Evolutionary conservation across 2,797 vertebrate species (phyloP).

Genomic region (Tangara arthus): DNA sequence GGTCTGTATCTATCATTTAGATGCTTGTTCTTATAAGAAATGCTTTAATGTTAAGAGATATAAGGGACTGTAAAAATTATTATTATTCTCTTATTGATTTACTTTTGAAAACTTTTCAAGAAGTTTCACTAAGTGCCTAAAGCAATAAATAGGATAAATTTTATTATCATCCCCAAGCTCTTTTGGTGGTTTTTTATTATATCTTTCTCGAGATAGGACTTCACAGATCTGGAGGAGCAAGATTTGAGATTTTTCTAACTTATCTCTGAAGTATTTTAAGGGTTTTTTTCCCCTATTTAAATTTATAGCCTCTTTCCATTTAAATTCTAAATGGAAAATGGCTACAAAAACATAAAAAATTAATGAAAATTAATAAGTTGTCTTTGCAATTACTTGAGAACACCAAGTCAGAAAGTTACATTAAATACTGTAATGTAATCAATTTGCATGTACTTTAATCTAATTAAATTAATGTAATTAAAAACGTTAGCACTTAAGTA

Average conservation of each 20-base stretch:
- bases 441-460: not conserved
- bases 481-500: not conserved
- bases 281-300: accelerated
- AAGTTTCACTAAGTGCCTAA: not conserved
- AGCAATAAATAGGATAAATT: not conserved
- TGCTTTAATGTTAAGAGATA: not conserved
- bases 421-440: not conserved
- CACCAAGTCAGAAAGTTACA: not conserved
- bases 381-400: not conserved
- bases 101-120: not conserved
- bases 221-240: not conserved
- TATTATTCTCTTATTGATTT: not conserved
- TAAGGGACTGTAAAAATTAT: not conserved
- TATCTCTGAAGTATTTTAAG: not conserved
- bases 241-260: not conserved
- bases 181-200: not conserved
- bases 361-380: not conserved
- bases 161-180: not conserved
- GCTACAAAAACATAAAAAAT: not conserved
- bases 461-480: not conserved
- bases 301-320: not conserved
- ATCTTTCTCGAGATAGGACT: not conserved
- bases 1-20: not conserved
- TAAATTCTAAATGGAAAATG: not conserved
- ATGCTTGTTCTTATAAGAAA: not conserved